phyloP scores from a whole-genome alignment of 2,888 invertebrate species.

The Smittia sp. region DNA sequence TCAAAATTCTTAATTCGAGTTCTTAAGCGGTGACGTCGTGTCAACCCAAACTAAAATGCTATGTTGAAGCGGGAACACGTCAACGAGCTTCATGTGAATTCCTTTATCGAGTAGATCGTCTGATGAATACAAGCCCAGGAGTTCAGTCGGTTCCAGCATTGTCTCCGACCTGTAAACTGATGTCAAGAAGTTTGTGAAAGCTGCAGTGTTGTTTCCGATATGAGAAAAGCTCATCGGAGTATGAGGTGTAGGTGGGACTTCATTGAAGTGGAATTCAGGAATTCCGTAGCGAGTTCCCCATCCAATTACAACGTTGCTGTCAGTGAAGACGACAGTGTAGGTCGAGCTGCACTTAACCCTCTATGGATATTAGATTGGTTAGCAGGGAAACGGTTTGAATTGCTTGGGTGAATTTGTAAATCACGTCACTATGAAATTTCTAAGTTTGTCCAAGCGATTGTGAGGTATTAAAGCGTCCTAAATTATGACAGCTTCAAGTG shows the following conservation, averaged over 20 bases:
- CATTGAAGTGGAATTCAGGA: constrained; percentile 45
- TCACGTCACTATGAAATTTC: no score
- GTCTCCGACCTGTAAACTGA: constrained; percentile 54
- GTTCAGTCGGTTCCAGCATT: constrained; percentile 55
- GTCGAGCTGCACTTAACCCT: constrained; percentile 63
- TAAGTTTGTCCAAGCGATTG: no score
- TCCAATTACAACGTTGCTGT: constrained; percentile 65
- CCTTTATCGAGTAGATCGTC: constrained; percentile 56
- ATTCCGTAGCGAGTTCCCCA: constrained; percentile 62
- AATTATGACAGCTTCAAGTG: no score
- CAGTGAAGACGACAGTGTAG: constrained; percentile 64
- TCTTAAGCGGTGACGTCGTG: constrained; percentile 59
- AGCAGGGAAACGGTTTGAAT: not conserved
- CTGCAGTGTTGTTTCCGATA: constrained; percentile 52
- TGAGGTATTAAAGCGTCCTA: no score
- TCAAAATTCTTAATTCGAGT: not conserved
- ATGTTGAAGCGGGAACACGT: constrained; percentile 58
- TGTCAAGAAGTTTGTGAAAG: constrained; percentile 52
- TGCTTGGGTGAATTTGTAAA: not conserved
- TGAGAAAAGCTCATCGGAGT: constrained; percentile 38
- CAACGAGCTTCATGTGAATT: constrained; percentile 58
- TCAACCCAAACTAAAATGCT: constrained; percentile 61
- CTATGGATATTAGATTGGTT: no score
- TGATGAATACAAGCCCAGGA: constrained; percentile 59
- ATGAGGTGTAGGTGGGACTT: constrained; percentile 42